Percentiles rank a stretch among this genome's conserved stretches.
Evolutionary conservation across 2,888 invertebrate species (phyloP).

Genomic region (Phania funesta): DNA sequence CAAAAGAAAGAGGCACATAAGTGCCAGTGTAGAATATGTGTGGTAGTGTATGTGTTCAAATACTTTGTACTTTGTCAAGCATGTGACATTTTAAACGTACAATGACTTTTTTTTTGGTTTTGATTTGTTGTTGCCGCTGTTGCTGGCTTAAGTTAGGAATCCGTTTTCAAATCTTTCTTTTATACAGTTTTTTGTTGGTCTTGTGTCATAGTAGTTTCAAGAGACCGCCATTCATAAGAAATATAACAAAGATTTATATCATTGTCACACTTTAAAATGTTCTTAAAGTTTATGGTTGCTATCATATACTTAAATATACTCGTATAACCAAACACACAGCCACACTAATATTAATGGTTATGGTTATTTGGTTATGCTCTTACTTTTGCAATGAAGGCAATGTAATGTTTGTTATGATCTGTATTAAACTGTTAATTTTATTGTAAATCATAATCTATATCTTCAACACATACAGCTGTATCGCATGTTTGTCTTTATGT

Average conservation of each 20-base stretch:
- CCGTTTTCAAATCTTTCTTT: slow-evolving; percentile 56
- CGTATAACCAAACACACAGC: neutral
- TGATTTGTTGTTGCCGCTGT: slow-evolving; percentile 15
- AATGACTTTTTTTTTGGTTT: slow-evolving; percentile 61
- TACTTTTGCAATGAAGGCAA: neutral
- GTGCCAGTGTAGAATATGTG: neutral
- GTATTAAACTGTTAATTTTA: slow-evolving; percentile 62
- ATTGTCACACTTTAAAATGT: slow-evolving; percentile 63
- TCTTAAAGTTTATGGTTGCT: slow-evolving; percentile 46
- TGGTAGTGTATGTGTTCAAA: neutral
- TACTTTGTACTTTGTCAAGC: slow-evolving; percentile 55
- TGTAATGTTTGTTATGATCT: slow-evolving; percentile 53
- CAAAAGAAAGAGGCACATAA: neutral
- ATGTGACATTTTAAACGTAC: slow-evolving; percentile 65
- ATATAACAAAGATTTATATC: slow-evolving; percentile 63
- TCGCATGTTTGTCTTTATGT: slow-evolving; percentile 25
- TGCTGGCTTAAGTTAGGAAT: slow-evolving; percentile 37
- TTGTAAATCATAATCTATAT: slow-evolving; percentile 64
- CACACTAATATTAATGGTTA: neutral
- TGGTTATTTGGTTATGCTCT: neutral
- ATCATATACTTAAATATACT: neutral
- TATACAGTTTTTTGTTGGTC: neutral
- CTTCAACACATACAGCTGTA: slow-evolving; percentile 29
- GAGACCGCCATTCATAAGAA: slow-evolving; percentile 67
- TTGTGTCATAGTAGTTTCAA: slow-evolving; percentile 43